phyloP scores from a whole-genome alignment of 2,888 invertebrate genomes.

The Gryllus longicercus region DNA sequence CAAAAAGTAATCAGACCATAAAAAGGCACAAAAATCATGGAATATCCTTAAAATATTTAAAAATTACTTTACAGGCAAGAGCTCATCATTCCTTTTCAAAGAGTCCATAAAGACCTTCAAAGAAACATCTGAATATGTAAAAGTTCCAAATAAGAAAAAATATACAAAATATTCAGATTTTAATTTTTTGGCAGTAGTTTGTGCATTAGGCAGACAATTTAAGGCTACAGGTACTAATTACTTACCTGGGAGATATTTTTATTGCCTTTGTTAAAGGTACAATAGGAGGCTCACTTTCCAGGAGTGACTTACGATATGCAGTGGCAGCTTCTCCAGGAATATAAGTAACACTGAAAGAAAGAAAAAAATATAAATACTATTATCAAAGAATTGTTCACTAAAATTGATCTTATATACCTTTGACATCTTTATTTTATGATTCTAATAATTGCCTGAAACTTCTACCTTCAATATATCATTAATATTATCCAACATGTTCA shows the following conservation, averaged over 20 bases:
- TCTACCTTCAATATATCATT: not conserved
- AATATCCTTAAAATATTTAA: not conserved
- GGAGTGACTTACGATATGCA: slow-evolving; percentile 47
- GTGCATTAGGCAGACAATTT: too few species aligned
- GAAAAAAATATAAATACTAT: not conserved
- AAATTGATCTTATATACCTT: too few species aligned
- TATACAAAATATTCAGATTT: too few species aligned
- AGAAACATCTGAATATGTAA: too few species aligned
- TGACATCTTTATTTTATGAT: too few species aligned
- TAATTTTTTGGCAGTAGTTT: too few species aligned
- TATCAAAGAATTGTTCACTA: too few species aligned
- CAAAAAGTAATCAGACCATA: slow-evolving; percentile 1
- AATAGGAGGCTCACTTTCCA: slow-evolving; percentile 39
- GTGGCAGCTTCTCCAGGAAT: slow-evolving; percentile 55
- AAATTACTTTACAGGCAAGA: not conserved
- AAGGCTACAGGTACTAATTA: not conserved
- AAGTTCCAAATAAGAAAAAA: too few species aligned
- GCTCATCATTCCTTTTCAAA: slow-evolving; percentile 17
- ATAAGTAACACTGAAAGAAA: slow-evolving; percentile 53
- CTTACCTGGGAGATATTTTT: slow-evolving; percentile 41
- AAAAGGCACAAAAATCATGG: not conserved
- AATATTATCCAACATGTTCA: not conserved
- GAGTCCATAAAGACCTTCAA: too few species aligned
- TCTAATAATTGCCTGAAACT: too few species aligned
- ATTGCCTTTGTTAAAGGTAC: slow-evolving; percentile 36